A percentile compares a stretch with the other conserved stretches of the same genome.
These are phyloP conservation scores for Micropoecilia bifurca DNA, from an alignment of 2,797 vertebrate species.

Conservation along the genomic window DNA sequence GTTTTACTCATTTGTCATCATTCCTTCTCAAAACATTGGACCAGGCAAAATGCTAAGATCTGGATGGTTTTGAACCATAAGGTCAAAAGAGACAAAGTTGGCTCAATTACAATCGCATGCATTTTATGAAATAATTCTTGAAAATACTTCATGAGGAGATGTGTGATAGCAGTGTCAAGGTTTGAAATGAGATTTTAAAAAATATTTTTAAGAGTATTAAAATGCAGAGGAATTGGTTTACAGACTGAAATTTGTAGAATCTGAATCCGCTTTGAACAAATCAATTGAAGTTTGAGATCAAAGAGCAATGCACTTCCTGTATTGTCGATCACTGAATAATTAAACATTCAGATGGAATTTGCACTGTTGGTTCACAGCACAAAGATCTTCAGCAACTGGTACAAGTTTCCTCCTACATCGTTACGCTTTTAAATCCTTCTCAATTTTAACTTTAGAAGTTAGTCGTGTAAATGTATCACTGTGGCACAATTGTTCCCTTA, in stretches of 20 bases:
- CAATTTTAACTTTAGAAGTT: neutral
- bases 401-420: neutral
- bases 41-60: slow-evolving; percentile 35
- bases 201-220: neutral
- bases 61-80: slow-evolving; percentile 23
- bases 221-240: neutral
- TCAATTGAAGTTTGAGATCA: neutral
- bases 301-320: neutral
- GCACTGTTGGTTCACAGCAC: neutral
- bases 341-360: neutral
- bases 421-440: neutral
- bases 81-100: neutral
- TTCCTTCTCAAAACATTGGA: slow-evolving; percentile 70
- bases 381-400: neutral
- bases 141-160: neutral
- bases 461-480: neutral
- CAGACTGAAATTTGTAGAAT: neutral
- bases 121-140: slow-evolving; percentile 38
- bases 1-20: slow-evolving; percentile 76
- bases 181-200: neutral
- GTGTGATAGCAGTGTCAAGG: neutral
- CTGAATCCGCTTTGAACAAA: neutral
- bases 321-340: neutral
- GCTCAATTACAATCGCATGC: slow-evolving; percentile 39
- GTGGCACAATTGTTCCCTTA: neutral